Evolutionary conservation across 1,140 invertebrate genomes (phyloP), one percentile per base, ranked within the genome.

Genomic region (Conopomorpha cramerella): DNA sequence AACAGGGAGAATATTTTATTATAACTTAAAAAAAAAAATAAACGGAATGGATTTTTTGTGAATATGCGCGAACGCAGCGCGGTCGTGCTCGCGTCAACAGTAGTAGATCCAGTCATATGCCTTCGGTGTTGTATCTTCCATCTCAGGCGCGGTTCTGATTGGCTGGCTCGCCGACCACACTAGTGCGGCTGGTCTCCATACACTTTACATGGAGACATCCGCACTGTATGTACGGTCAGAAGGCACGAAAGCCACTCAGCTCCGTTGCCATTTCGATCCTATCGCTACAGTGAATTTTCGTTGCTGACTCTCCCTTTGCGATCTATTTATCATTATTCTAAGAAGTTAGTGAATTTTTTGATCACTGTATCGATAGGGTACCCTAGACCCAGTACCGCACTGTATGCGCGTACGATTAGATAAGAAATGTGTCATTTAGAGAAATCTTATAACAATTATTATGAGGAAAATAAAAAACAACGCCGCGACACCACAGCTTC

Each of bases 371-470:
- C 63, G 65, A 68, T 67, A 68, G 68, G 57, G 56, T 62, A 60
- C 55, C n/a, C n/a, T 57, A 47, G 49, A 36, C 50, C 39, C 36
- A 49, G 56, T 49, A 52, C 37, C 45, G 62, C 62, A 52, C 45
- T 62, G 45, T 65, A 66, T 43, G 60, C 58, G 64, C 55, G 58
- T 54, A 56, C 50, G 41, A 34, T 55, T 64, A 66, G 62, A 61
- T 66, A 72, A 72, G 49, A 66, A 70, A 71, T 62, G 56, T 72
- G 61, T 72, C 66, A 62, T 65, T 72, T n/a, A n/a, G n/a, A n/a
- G n/a, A n/a, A n/a, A n/a, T n/a, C n/a, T n/a, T n/a, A n/a, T n/a
- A n/a, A n/a, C n/a, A n/a, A n/a, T n/a, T n/a, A n/a, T n/a, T n/a
- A n/a, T n/a, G n/a, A n/a, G n/a, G n/a, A n/a, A n/a, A n/a, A n/a